Evolutionary conservation across 1,140 invertebrate genomes (phyloP).

Genomic region (Procambarus clarkii): DNA sequence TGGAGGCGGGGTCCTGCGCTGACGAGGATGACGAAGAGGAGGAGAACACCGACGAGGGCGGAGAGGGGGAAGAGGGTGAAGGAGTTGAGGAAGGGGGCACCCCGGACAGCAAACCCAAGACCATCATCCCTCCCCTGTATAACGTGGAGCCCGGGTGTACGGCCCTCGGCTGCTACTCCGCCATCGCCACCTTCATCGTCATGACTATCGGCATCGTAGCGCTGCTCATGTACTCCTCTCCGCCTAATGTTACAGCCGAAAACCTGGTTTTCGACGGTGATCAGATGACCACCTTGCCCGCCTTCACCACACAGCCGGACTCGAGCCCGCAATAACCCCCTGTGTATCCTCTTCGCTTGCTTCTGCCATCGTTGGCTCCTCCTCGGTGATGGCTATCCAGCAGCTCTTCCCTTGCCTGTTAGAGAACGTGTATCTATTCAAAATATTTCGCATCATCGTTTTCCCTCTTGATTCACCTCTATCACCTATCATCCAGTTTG

Average conservation of each 20-base stretch:
- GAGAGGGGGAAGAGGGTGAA: slow-evolving; percentile 15
- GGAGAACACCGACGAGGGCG: background rate
- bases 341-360: background rate
- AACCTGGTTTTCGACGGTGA: background rate
- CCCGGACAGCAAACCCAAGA: too few species aligned
- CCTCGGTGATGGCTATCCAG: too few species aligned
- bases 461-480: background rate
- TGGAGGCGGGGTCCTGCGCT: slow-evolving; percentile 54
- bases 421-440: background rate
- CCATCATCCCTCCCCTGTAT: slow-evolving; percentile 45
- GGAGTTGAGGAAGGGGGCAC: background rate
- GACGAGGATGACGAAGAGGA: slow-evolving; percentile 56
- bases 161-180: slow-evolving; percentile 53
- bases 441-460: background rate
- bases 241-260: background rate
- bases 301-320: background rate
- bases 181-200: slow-evolving; percentile 51
- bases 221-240: slow-evolving; percentile 46
- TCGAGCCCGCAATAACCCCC: background rate
- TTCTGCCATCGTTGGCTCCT: background rate
- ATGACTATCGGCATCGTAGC: slow-evolving; percentile 56
- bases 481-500: background rate
- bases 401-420: background rate
- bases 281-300: background rate
- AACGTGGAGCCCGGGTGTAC: slow-evolving; percentile 57